Evolutionary conservation across 1,140 invertebrate genomes (phyloP), one percentile per base, ranked within the genome.

Genomic region (Ceratosolen solmsi): DNA sequence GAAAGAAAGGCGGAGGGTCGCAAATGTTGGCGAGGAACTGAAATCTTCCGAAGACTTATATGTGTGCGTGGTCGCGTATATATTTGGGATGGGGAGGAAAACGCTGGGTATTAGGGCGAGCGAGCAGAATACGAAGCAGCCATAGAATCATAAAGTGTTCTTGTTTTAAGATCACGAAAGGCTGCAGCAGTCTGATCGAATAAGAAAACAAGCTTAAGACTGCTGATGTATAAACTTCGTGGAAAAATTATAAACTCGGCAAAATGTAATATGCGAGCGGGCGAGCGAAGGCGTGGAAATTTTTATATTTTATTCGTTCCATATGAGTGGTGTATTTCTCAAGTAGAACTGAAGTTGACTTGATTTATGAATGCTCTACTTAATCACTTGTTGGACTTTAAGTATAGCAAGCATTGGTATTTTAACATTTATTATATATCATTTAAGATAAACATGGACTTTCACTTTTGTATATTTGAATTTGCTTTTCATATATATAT

Each of bases 51-150:
- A 38, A 33, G 4, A 22, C 51, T 4, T n/a, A 68, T 22, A 22
- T 36, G 17, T 84, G 85, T 80, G 77, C 70, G 65, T 78, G 36
- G 33, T 70, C 76, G 70, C 78, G 77, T 80, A 49, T 70, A 82
- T 72, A 81, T 78, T 79, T 60, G 33, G 80, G 85, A 86, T 80
- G 68, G 74, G 60, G 58, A 79, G 74, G 68, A 46, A 82, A 75
- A 38, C 75, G 71, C 70, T 79, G 60, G 71, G 80, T 77, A 86
- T 87, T 84, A 86, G 85, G 85, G 83, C 84, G 81, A 86, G 87
- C 86, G 85, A 88, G 86, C 82, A 84, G 90, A 91, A 91, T 91
- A 91, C 89, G 89, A 91, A 91, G 88, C 87, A 90, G 89, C 82
- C 84, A 84, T 87, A 88, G 84, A 84, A 84, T 84, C 83, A 85